These are phyloP conservation scores for Melanotaenia boesemani DNA, from an alignment of 2,797 vertebrate genomes.

Conservation along the genomic window DNA sequence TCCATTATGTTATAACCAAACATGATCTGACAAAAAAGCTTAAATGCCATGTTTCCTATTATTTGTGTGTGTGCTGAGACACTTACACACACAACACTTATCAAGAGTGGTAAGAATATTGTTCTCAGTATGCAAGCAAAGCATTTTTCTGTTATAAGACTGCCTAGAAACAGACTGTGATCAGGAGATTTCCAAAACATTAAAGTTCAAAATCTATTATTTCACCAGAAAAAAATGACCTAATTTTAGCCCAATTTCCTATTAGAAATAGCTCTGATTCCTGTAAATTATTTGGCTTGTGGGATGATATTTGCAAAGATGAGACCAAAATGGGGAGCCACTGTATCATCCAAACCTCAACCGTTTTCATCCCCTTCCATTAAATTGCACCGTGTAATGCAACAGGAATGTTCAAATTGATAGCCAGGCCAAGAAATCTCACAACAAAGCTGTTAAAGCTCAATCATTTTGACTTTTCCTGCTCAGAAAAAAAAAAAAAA, in stretches of 20 bases:
- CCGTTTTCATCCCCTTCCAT: slow-evolving; percentile 62
- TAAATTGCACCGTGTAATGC: slow-evolving; percentile 58
- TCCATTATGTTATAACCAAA: background rate
- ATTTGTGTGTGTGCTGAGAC: slow-evolving; percentile 30
- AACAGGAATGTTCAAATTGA: slow-evolving; percentile 59
- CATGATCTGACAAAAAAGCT: slow-evolving; percentile 14
- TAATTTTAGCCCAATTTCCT: slow-evolving; percentile 30
- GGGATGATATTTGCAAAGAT: slow-evolving; percentile 52
- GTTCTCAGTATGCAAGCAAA: slow-evolving; percentile 23
- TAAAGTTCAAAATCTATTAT: slow-evolving; percentile 32
- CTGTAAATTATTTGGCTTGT: slow-evolving; percentile 62
- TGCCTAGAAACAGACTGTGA: slow-evolving; percentile 38
- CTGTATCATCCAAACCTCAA: slow-evolving; percentile 64
- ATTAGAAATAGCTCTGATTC: slow-evolving; percentile 59
- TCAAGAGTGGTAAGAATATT: slow-evolving; percentile 31
- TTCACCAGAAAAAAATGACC: slow-evolving; percentile 13
- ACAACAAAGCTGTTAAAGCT: slow-evolving; percentile 65
- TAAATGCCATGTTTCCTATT: slow-evolving; percentile 56
- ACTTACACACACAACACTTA: slow-evolving; percentile 11
- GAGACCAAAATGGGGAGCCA: slow-evolving; percentile 54
- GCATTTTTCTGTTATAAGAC: slow-evolving; percentile 23
- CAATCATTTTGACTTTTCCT: slow-evolving; percentile 61
- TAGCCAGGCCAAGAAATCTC: slow-evolving; percentile 57
- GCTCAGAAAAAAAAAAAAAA: slow-evolving; percentile 25
- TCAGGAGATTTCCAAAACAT: slow-evolving; percentile 45